phyloP scores from a whole-genome alignment of 2,888 invertebrate species.

The Luffia ferchaultella region DNA sequence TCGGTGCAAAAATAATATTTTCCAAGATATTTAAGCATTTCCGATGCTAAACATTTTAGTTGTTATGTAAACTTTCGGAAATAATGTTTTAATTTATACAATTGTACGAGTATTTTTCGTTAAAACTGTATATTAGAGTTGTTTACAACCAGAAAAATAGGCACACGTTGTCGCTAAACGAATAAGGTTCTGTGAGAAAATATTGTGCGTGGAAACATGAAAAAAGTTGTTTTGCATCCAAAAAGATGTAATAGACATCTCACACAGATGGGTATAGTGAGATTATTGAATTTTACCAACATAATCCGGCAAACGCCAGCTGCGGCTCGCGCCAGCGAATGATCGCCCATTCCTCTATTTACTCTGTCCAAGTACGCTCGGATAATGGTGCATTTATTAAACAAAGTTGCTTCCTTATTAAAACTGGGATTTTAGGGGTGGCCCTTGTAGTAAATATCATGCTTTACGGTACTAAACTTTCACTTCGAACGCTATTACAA shows the following conservation, averaged over 20 bases:
- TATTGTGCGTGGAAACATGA: too few species aligned
- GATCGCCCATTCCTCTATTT: constrained; percentile 31
- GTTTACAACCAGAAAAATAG: too few species aligned
- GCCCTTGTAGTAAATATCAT: neutral
- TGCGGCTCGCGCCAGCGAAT: constrained; percentile 39
- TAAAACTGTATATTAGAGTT: too few species aligned
- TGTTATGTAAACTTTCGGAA: too few species aligned
- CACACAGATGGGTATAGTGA: constrained; percentile 43
- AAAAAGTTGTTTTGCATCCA: constrained; percentile 8
- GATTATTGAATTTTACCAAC: constrained; percentile 55
- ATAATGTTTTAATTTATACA: too few species aligned
- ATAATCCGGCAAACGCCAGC: constrained; percentile 49
- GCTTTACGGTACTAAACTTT: neutral
- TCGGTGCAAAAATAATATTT: too few species aligned
- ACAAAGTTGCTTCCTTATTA: constrained; percentile 17
- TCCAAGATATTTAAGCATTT: too few species aligned
- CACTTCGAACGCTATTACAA: neutral
- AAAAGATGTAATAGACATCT: constrained; percentile 25
- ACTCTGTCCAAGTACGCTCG: constrained; percentile 17
- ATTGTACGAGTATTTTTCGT: too few species aligned
- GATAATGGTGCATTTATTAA: constrained; percentile 45
- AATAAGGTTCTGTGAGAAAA: too few species aligned
- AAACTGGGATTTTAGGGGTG: neutral
- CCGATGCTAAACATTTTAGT: too few species aligned
- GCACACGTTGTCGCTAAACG: too few species aligned